Base-by-base conservation (phyloP, 2,797 vertebrate genomes). In the Rousettus madagascariensis region DNA sequence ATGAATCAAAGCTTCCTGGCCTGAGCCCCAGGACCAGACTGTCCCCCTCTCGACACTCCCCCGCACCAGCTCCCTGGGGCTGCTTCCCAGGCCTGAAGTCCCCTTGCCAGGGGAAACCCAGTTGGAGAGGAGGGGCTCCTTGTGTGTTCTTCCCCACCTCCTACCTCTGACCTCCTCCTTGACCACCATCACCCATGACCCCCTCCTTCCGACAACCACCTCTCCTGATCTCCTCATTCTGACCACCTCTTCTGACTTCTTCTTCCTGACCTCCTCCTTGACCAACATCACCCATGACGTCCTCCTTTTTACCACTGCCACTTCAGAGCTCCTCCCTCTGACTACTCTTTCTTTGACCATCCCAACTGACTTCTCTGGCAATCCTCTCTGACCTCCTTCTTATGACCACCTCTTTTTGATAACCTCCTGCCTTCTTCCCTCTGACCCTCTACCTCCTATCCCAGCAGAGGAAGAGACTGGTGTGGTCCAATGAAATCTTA, bases 1-100 rank as follows among this genome's bases (percentile, higher is more conserved):
- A 97, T 98, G 96, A 97, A 97, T 97, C 96, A 97, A 96, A 78
- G 66, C 94, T 97, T 89, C 95, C 96, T 95, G 94, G 94, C 80
- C 59, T 3, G 24, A 94, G 77, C 94, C 61, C 97, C 96, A 61
- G 95, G 85, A 88, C 49, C 59, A 6, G 71, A 74, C 82, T 66
- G 69, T 91, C 93, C 94, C 94, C 94, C 33, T 61, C 74, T 85
- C 90, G 53, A 30, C 57, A 17, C 95, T 89, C 96, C 77, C 82
- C 94, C 69, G 5, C 90, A 43, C 43, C 0, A 6, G 85, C 30
- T 91, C 38, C 85, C 96, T 38, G 53, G 74, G 69, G 46, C 69
- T 22, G 55, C 38, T 78, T 83, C 85, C 88, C 41, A 0, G 5
- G 77, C 84, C 82, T 30, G 65, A 61, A 78, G 78, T 61, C 90